These are phyloP conservation scores for Dendrolimus kikuchii DNA, from an alignment of 1,140 invertebrate genomes.

Conservation along the genomic window DNA sequence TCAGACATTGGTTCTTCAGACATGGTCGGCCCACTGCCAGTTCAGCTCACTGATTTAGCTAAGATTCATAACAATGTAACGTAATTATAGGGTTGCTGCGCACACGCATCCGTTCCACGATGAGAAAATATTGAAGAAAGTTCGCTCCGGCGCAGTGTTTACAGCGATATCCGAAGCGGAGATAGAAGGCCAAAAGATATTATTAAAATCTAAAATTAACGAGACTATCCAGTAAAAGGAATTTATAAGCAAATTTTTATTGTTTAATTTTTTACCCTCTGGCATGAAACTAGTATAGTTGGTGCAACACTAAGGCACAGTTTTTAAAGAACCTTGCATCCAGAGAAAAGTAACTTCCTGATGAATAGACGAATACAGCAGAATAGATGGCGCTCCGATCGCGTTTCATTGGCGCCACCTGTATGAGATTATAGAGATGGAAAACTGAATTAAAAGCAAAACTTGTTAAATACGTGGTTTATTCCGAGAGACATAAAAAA, in stretches of 20 bases:
- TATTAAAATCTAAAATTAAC: not conserved
- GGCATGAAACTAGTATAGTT: not conserved
- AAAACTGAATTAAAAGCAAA: no score
- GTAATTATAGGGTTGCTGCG: slow-evolving; percentile 32
- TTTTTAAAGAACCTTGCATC: not conserved
- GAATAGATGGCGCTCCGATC: no score
- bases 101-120: slow-evolving; percentile 41
- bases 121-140: slow-evolving; percentile 30
- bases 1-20: no score
- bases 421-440: no score
- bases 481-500: no score
- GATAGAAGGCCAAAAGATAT: slow-evolving; percentile 4
- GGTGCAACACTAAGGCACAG: no score
- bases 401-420: no score
- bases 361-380: no score
- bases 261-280: not conserved
- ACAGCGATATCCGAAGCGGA: slow-evolving; percentile 18
- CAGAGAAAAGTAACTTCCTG: not conserved
- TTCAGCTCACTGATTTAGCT: no score
- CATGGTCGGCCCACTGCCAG: no score
- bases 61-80: no score
- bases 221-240: slow-evolving; percentile 2
- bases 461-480: no score
- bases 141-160: slow-evolving; percentile 21
- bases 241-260: not conserved